phyloP scores from a whole-genome alignment of 2,113 vertebrate genomes.

The Oncorhynchus kisutch region DNA sequence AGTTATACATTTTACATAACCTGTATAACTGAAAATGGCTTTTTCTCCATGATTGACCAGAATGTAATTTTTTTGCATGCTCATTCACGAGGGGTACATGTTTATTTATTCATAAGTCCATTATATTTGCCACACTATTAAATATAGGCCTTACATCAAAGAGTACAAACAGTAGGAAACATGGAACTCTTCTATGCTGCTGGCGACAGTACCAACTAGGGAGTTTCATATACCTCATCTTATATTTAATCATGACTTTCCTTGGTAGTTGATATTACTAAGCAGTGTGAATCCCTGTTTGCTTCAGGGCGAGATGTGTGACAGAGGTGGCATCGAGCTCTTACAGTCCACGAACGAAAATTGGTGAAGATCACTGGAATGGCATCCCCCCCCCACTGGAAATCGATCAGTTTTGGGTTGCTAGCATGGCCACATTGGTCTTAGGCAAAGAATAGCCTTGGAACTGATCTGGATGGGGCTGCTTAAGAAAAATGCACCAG shows the following conservation, averaged over 20 bases:
- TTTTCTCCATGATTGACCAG: conserved; percentile 17
- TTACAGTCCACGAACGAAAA: conserved; percentile 89
- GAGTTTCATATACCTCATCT: conserved; percentile 61
- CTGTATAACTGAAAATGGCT: not conserved
- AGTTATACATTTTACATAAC: not conserved
- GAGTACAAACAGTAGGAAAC: conserved; percentile 63
- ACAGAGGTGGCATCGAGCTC: conserved; percentile 66
- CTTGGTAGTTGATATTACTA: conserved; percentile 71
- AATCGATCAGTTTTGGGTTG: conserved; percentile 84
- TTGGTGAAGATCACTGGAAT: conserved; percentile 93
- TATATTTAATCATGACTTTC: conserved; percentile 2
- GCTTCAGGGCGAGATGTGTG: conserved; percentile 84
- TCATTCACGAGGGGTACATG: conserved; percentile 59
- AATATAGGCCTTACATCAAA: no score
- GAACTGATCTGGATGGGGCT: conserved; percentile 77
- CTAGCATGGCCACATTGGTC: conserved; percentile 86
- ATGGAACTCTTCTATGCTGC: conserved; percentile 82
- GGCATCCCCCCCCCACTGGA: conserved; percentile 84
- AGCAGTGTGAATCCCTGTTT: conserved; percentile 98
- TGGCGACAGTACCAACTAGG: conserved; percentile 77
- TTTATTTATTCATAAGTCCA: conserved; percentile 43
- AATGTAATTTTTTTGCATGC: conserved; percentile 74
- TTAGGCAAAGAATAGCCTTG: conserved; percentile 86
- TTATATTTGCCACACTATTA: not conserved
- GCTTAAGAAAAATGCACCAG: conserved; percentile 22